These are phyloP conservation scores for Macroramphosus scolopax DNA, from an alignment of 2,797 vertebrate genomes.

Conservation along the genomic window DNA sequence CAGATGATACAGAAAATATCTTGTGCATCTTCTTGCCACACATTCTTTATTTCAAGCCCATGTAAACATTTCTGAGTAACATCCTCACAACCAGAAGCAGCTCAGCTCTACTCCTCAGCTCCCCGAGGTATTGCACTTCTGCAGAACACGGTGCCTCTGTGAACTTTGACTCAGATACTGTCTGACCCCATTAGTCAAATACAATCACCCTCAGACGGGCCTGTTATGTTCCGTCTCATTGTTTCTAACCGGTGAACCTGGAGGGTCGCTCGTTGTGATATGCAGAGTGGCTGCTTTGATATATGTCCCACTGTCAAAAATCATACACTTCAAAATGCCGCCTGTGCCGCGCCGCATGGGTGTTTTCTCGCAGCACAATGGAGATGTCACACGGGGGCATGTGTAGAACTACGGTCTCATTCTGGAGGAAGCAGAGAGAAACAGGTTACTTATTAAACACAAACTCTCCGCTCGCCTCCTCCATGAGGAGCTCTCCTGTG, in stretches of 20 bases:
- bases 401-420: constrained; percentile 51
- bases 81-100: too few species aligned
- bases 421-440: constrained; percentile 61
- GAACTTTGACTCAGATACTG: constrained; percentile 52
- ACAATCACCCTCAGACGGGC: constrained; percentile 25
- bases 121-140: background rate
- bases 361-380: constrained; percentile 59
- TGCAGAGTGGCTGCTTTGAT: constrained; percentile 60
- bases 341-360: constrained; percentile 43
- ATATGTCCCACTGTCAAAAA: constrained; percentile 64
- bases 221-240: constrained; percentile 38
- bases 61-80: too few species aligned
- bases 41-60: too few species aligned
- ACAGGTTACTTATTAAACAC: constrained; percentile 52
- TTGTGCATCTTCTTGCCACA: too few species aligned
- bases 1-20: too few species aligned
- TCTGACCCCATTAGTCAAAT: constrained; percentile 25
- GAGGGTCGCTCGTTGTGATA: constrained; percentile 36
- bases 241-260: constrained; percentile 49
- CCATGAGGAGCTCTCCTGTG: constrained; percentile 48
- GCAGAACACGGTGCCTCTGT: constrained; percentile 3
- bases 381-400: constrained; percentile 65
- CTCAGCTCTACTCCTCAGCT: background rate
- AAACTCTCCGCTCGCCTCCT: constrained; percentile 45
- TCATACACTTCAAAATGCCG: constrained; percentile 44